These are phyloP conservation scores for Gymnarchus niloticus DNA, from an alignment of 2,113 vertebrate species.

Conservation along the genomic window DNA sequence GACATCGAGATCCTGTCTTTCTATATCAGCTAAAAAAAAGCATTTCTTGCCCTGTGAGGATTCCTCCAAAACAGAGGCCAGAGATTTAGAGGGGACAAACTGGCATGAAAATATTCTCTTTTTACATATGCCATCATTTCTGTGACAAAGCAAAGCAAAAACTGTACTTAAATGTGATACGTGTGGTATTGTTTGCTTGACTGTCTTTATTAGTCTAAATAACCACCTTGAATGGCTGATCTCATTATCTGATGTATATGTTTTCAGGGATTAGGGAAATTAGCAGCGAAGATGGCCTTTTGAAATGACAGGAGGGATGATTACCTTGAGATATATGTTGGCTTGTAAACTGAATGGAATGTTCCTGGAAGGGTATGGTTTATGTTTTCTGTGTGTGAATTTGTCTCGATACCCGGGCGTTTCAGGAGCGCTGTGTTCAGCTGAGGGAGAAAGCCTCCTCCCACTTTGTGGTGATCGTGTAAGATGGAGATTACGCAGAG, in stretches of 20 bases:
- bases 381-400: not conserved
- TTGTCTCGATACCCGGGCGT: not conserved
- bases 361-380: not conserved
- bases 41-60: not conserved
- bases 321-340: not conserved
- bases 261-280: not conserved
- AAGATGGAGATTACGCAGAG: not conserved
- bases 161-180: not conserved
- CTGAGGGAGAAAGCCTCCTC: not conserved
- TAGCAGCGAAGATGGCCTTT: not conserved
- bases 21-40: not conserved
- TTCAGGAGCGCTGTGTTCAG: not conserved
- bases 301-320: not conserved
- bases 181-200: not conserved
- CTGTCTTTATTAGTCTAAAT: not conserved
- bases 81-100: too few species aligned
- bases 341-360: not conserved
- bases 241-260: not conserved
- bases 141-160: not conserved
- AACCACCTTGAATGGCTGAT: not conserved
- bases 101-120: too few species aligned
- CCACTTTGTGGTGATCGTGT: not conserved
- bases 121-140: not conserved
- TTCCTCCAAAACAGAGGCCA: not conserved
- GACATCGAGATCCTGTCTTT: not conserved